Base-by-base conservation (phyloP, 1,140 invertebrate species). In the Teleogryllus occipitalis region DNA sequence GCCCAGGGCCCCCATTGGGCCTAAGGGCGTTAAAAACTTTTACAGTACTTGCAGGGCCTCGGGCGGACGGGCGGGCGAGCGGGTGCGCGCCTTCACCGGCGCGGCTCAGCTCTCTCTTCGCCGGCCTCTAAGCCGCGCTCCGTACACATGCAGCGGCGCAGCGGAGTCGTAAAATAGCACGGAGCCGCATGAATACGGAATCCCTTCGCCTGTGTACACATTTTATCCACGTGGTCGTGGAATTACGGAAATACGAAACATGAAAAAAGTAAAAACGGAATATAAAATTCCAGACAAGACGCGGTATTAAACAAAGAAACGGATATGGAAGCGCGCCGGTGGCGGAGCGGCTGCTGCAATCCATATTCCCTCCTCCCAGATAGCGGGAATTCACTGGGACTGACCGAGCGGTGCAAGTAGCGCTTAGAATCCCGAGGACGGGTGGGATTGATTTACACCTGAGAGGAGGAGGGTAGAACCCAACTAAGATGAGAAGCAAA, bases 11-110 rank as follows among this genome's bases (percentile, higher is more conserved):
- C 54, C 54, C 54, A 65, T 65, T 65, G 54, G 54, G 54, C 54
- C 54, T 65, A 65, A 65, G 54, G 54, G 54, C 54, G 54, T 65
- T 65, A 65, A 65, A 65, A 65, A 65, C 54, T 65, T 65, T 65
- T 65, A 65, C 54, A 65, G 54, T 65, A 65, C 54, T 65, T 65
- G 54, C 54, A 65, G 54, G 18, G 10, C 54, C 54, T 2, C 18
- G 27, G 27, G 27, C 27, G 27, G 27, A 5, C 18, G 27, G 27
- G 27, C 27, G 27, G 27, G 27, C 27, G 27, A 5, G 5, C 18
- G 54, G 54, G 54, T 65, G 54, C 54, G 54, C 54, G 54, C 54
- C 10, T 39, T 39, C 27, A 39, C 27, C 54, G 54, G 54, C 54
- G 54, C 3, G 18, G 54, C 54, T 65, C 54, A 65, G 54, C 54